Conservation (phyloP, 2,888 invertebrate genomes). For the Pseudanteris insignis region DNA sequence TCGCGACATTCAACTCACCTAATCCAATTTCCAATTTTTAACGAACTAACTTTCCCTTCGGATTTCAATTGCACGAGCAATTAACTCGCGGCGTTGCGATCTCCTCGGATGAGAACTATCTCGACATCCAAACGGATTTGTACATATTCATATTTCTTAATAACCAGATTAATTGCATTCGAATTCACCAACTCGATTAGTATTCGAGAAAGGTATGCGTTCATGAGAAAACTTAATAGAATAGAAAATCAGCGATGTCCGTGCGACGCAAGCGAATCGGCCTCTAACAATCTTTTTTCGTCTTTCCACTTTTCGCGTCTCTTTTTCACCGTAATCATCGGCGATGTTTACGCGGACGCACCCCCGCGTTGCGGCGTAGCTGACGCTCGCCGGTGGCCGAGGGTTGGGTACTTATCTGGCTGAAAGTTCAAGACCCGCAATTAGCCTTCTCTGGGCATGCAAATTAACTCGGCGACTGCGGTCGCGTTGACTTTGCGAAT, state of each 20-base stretch:
- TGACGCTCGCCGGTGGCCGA: slow-evolving; percentile 23
- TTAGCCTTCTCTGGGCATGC: slow-evolving; percentile 58
- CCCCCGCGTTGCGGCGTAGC: slow-evolving; percentile 14
- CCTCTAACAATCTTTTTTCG: slow-evolving; percentile 3
- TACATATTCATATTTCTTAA: not conserved
- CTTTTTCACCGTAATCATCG: slow-evolving; percentile 13
- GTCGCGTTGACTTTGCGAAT: slow-evolving; percentile 45
- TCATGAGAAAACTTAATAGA: slow-evolving; percentile 5
- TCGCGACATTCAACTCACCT: no score
- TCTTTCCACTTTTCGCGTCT: no score
- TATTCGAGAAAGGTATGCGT: not conserved
- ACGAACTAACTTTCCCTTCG: no score
- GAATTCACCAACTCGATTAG: slow-evolving; percentile 6
- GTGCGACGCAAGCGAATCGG: slow-evolving; percentile 1
- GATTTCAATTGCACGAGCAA: no score
- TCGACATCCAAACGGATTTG: no score
- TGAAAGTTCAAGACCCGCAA: slow-evolving; percentile 54
- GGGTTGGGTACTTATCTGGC: slow-evolving; percentile 44
- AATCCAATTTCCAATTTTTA: no score
- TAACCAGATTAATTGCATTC: slow-evolving; percentile 4
- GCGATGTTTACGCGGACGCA: slow-evolving; percentile 26
- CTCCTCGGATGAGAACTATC: no score
- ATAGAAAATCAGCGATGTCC: slow-evolving; percentile 6
- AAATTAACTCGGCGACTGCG: slow-evolving; percentile 58
- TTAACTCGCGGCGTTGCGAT: no score